Conservation (phyloP, 92 coral and sea anemone genomes). For the Heliopora coerulea region DNA sequence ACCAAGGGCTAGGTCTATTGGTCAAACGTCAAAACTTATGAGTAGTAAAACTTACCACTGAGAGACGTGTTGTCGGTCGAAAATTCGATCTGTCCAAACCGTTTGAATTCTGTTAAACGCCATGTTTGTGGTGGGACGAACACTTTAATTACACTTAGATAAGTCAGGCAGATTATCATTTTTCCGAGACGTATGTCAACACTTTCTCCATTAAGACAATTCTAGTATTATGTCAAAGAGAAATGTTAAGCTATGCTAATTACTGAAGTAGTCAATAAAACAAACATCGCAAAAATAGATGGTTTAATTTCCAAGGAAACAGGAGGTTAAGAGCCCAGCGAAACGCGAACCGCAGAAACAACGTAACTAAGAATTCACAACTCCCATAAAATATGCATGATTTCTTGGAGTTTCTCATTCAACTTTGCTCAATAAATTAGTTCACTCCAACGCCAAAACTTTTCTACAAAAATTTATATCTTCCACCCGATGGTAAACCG, state of each 20-base stretch:
- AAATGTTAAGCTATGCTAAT: conserved; percentile 23
- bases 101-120: conserved; percentile 70
- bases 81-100: conserved; percentile 77
- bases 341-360: background rate
- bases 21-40: background rate
- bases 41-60: conserved; percentile 59
- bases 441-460: no score
- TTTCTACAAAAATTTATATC: no score
- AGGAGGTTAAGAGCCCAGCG: background rate
- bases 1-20: background rate
- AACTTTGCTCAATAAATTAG: no score
- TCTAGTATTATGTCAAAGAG: background rate
- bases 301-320: conserved; percentile 33
- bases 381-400: background rate
- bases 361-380: background rate
- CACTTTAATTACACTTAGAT: background rate
- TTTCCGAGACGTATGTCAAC: conserved; percentile 7
- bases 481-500: no score
- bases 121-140: conserved; percentile 35
- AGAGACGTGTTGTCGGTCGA: conserved; percentile 61
- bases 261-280: background rate
- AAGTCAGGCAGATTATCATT: background rate
- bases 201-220: background rate
- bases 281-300: conserved; percentile 1
- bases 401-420: no score